Conservation (phyloP, 1,140 invertebrate species). For the Meteorus sp. region DNA sequence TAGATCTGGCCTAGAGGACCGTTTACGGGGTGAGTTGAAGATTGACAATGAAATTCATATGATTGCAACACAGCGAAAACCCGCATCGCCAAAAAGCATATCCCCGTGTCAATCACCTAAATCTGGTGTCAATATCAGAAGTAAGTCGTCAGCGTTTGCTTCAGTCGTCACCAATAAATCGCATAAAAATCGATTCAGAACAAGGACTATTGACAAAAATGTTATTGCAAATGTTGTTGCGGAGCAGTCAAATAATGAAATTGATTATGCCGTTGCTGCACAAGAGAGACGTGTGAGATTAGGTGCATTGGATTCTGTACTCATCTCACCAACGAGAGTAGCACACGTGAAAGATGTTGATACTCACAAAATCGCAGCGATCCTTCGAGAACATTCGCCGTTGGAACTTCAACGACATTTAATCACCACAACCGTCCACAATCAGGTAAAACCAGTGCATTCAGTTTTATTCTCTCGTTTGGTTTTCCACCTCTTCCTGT, state of each 20-base stretch:
- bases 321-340: constrained; percentile 50
- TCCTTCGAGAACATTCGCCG: constrained; percentile 78
- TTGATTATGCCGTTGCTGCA: constrained; percentile 39
- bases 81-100: constrained; percentile 32
- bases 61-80: constrained; percentile 42
- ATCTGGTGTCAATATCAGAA: constrained; percentile 33
- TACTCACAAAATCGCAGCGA: constrained; percentile 76
- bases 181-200: constrained; percentile 53
- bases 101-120: constrained; percentile 37
- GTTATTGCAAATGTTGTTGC: constrained; percentile 43
- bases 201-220: constrained; percentile 57
- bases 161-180: constrained; percentile 38
- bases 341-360: constrained; percentile 55
- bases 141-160: constrained; percentile 48
- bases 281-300: constrained; percentile 47
- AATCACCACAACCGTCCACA: constrained; percentile 78
- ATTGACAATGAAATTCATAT: constrained; percentile 32
- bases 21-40: constrained; percentile 60
- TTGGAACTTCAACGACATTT: constrained; percentile 82
- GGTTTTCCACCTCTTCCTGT: not conserved
- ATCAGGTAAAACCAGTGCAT: constrained; percentile 73
- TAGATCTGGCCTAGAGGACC: constrained; percentile 67
- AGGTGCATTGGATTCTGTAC: constrained; percentile 53
- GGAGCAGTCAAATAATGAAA: constrained; percentile 35
- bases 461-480: too few relatives aligned